A percentile compares a stretch with the other conserved stretches of the same genome.
phyloP scores from a whole-genome alignment of 1,140 invertebrate genomes.

The Araneus ventricosus region DNA sequence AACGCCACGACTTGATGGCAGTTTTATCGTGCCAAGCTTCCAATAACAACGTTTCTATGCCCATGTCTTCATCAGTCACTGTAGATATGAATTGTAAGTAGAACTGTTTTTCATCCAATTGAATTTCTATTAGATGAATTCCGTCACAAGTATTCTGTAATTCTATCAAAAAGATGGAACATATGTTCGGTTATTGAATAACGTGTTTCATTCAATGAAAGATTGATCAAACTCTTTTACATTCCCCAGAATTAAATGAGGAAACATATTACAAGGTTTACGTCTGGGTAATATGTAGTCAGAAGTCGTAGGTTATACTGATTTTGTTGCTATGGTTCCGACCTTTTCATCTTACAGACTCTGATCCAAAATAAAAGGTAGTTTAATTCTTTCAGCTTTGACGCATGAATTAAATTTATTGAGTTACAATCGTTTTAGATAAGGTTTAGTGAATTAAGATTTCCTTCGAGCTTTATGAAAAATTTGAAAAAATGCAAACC shows the following conservation, averaged over 20 bases:
- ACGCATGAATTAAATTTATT: neutral
- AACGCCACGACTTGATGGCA: constrained; percentile 88
- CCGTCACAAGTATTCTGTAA: neutral
- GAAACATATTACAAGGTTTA: neutral
- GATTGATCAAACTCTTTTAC: neutral
- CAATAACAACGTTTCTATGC: constrained; percentile 89
- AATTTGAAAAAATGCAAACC: neutral
- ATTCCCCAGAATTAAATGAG: neutral
- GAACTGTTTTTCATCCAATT: neutral
- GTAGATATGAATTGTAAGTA: constrained; percentile 95
- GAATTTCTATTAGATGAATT: neutral
- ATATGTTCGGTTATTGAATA: neutral
- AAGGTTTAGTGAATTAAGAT: neutral
- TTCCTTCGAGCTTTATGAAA: neutral
- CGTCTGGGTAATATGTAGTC: neutral
- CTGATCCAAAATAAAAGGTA: neutral
- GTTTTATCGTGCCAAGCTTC: constrained; percentile 92
- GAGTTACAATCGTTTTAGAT: neutral
- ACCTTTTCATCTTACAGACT: neutral
- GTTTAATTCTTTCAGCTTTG: neutral
- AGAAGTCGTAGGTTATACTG: neutral
- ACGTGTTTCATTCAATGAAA: neutral
- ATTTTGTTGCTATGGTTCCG: neutral
- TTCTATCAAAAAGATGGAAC: neutral
- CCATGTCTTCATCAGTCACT: constrained; percentile 88